These are phyloP conservation scores for Pseudomyrmex flavicornis DNA, from an alignment of 1,140 invertebrate genomes.

Conservation along the genomic window DNA sequence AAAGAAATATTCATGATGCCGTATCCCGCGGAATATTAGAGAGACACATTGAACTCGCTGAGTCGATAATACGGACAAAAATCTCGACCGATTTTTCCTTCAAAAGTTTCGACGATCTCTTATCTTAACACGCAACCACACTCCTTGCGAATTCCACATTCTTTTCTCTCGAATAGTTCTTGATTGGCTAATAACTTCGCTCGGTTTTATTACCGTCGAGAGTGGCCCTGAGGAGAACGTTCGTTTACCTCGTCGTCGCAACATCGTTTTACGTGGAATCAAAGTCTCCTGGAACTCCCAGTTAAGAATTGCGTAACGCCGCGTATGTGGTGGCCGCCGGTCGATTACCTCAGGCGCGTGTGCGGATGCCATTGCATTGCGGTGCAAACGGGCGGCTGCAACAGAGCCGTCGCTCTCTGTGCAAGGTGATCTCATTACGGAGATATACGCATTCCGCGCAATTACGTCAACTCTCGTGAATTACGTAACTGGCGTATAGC, in stretches of 20 bases:
- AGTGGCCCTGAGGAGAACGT: constrained; percentile 65
- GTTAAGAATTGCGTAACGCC: constrained; percentile 74
- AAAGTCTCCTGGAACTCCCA: constrained; percentile 68
- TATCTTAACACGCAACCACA: background rate
- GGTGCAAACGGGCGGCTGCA: constrained; percentile 49
- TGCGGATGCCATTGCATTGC: constrained; percentile 69
- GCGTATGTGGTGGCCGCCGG: constrained; percentile 32
- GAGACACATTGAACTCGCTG: background rate
- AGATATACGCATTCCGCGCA: constrained; percentile 50
- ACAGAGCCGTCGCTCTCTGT: constrained; percentile 22
- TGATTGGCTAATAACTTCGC: background rate
- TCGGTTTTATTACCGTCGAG: background rate
- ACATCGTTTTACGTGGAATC: constrained; percentile 68
- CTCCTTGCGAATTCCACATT: background rate
- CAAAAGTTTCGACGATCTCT: no score
- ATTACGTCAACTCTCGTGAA: constrained; percentile 56
- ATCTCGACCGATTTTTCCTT: no score
- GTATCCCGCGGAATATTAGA: constrained; percentile 13
- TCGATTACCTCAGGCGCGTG: constrained; percentile 68
- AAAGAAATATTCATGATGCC: constrained; percentile 28
- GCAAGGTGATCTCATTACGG: constrained; percentile 72
- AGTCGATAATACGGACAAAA: background rate
- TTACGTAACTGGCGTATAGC: constrained; percentile 47
- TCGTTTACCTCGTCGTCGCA: constrained; percentile 61
- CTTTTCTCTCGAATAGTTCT: background rate